A percentile compares a stretch with the other conserved stretches of the same genome.
Evolutionary conservation across 2,113 vertebrate genomes (phyloP).

Genomic region (Carassius carassius): DNA sequence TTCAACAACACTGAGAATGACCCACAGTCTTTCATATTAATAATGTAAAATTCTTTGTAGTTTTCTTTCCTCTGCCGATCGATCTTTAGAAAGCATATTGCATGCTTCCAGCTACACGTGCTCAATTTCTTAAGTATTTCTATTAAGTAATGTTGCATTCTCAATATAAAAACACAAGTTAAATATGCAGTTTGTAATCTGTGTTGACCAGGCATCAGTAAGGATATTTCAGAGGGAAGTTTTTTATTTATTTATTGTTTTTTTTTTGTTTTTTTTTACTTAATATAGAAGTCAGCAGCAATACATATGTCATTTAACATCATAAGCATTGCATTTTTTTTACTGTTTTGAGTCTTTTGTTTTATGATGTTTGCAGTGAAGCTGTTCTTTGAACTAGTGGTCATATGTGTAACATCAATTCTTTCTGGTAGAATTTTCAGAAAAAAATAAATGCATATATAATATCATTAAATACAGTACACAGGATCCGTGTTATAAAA

Average conservation of each 20-base stretch:
- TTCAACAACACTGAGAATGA: neutral
- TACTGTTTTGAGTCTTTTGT: neutral
- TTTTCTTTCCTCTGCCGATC: neutral
- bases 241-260: too few relatives aligned
- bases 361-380: neutral
- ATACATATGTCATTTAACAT: too few relatives aligned
- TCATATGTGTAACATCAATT: too few relatives aligned
- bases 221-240: neutral
- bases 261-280: too few relatives aligned
- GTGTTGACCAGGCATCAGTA: neutral
- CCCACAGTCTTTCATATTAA: neutral
- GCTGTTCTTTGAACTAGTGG: too few relatives aligned
- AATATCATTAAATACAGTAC: neutral
- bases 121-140: neutral
- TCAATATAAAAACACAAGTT: neutral
- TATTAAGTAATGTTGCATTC: neutral
- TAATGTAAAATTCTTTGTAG: neutral
- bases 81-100: neutral
- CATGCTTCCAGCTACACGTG: neutral
- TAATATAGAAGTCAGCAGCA: conserved; percentile 10
- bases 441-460: neutral
- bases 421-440: neutral
- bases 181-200: neutral
- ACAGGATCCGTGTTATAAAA: neutral
- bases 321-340: too few relatives aligned